phyloP scores from a whole-genome alignment of 2,113 vertebrate species.

The Tetrax tetrax region DNA sequence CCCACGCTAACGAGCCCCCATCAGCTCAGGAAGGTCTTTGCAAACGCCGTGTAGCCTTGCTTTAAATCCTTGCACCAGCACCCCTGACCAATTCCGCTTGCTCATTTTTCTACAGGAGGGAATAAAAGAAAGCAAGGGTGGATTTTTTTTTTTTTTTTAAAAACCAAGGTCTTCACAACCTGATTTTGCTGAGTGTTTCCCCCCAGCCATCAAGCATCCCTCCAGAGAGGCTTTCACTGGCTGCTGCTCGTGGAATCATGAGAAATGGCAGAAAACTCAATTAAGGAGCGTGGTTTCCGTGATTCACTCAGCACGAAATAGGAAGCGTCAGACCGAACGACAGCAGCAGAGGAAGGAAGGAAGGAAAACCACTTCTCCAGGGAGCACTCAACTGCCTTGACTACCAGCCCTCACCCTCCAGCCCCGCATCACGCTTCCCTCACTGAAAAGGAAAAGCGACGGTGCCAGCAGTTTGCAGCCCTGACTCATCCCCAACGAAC shows the following conservation, averaged over 20 bases:
- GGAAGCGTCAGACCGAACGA: background rate
- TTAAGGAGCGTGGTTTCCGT: background rate
- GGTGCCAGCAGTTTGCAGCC: background rate
- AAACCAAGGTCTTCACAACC: background rate
- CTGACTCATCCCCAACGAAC: background rate
- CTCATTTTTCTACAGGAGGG: accelerated
- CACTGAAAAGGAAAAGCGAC: background rate
- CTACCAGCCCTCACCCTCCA: background rate
- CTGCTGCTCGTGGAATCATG: background rate
- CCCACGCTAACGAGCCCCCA: background rate
- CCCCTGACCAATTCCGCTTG: background rate
- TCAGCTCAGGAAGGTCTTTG: background rate
- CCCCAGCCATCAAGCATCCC: background rate
- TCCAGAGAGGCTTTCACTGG: background rate
- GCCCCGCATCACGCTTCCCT: background rate
- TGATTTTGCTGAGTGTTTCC: background rate
- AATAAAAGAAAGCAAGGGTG: background rate
- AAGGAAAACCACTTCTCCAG: background rate
- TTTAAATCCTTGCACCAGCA: background rate
- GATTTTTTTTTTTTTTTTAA: background rate
- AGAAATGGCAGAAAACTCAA: background rate
- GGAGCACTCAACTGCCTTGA: background rate
- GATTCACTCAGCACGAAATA: background rate
- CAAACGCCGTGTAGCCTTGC: background rate
- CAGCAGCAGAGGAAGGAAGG: background rate